Conservation (phyloP, 2,797 vertebrate species). For the Neopelma chrysocephalum region DNA sequence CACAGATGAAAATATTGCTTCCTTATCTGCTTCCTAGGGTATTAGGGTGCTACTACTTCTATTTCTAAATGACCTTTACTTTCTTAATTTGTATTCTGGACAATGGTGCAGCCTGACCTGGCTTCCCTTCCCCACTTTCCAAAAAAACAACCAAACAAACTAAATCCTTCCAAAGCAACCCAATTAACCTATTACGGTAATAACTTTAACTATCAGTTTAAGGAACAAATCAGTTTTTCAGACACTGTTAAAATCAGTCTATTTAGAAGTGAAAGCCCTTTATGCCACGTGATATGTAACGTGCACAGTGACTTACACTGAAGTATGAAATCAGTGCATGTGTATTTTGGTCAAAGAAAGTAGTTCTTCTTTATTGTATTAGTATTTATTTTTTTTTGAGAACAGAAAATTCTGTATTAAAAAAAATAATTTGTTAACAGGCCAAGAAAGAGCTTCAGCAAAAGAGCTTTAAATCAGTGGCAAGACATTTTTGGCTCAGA, state of each 20-base stretch:
- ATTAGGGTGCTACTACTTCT: not conserved
- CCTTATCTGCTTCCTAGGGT: not conserved
- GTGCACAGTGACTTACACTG: not conserved
- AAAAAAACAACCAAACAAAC: not conserved
- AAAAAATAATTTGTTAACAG: not conserved
- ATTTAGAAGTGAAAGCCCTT: not conserved
- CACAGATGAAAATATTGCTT: not conserved
- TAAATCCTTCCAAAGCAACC: not conserved
- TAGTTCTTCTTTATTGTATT: slow-evolving; percentile 1
- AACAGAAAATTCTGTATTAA: slow-evolving; percentile 15
- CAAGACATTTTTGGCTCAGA: not conserved
- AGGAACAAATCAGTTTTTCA: not conserved
- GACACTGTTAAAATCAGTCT: not conserved
- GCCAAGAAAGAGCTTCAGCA: not conserved
- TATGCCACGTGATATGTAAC: not conserved
- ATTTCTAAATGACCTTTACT: not conserved
- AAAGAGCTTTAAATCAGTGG: not conserved
- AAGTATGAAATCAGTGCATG: not conserved
- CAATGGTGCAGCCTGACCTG: not conserved
- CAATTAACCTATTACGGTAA: not conserved
- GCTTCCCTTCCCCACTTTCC: not conserved
- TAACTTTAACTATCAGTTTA: not conserved
- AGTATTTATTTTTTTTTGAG: not conserved
- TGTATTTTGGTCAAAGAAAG: not conserved
- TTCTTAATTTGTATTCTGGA: not conserved